Evolutionary conservation across 30 jellyfish, hydroid and myxozoan species (phyloP).

Genomic region (Clytia hemisphaerica): DNA sequence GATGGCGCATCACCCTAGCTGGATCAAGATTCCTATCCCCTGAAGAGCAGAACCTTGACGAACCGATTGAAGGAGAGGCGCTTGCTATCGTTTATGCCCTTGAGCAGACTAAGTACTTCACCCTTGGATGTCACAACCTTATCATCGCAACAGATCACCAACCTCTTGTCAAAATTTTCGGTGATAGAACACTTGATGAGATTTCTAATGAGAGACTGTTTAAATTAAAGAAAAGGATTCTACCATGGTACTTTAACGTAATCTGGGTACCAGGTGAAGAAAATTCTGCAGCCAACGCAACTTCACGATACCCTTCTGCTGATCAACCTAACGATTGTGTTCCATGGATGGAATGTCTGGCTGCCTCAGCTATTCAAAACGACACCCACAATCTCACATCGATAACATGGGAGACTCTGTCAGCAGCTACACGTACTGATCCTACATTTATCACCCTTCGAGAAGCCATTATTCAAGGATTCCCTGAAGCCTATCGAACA

Average conservation of each 20-base stretch:
- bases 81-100: neutral
- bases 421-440: neutral
- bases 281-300: neutral
- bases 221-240: neutral
- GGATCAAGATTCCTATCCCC: too few relatives aligned
- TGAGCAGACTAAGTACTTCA: neutral
- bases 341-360: too few relatives aligned
- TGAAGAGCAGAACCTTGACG: neutral
- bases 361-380: too few relatives aligned
- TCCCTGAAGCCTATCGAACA: neutral
- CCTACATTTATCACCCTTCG: neutral
- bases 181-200: neutral
- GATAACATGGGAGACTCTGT: neutral
- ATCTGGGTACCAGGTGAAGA: neutral
- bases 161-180: neutral
- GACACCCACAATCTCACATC: too few relatives aligned
- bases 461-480: neutral
- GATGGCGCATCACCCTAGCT: neutral
- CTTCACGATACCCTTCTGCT: neutral
- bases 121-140: neutral
- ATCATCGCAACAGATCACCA: neutral
- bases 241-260: neutral
- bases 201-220: neutral
- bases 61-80: neutral
- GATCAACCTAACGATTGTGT: too few relatives aligned